Evolutionary conservation across 2,797 vertebrate species (phyloP), one percentile per base, ranked within the genome.

Genomic region (Cryptoblepharus egeriae): DNA sequence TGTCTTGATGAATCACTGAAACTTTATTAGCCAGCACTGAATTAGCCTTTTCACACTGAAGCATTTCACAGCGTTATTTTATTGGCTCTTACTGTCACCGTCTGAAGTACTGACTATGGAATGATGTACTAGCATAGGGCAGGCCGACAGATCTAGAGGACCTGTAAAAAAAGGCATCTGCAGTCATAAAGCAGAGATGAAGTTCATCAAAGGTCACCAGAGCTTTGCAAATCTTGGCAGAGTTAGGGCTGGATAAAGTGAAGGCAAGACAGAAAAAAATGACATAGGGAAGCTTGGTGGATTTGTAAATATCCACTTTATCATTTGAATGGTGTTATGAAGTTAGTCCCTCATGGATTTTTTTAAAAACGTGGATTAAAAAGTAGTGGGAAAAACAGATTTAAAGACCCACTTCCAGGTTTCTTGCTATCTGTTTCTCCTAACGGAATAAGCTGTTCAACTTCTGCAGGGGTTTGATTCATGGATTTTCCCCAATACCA

Each of bases 11-110:
- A 93, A 90, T 92, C 70, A 80, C 12, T 0, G 77, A 63, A 70
- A 87, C 64, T 94, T 95, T 93, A 94, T 90, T 90, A 93, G 92
- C 75, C 68, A 69, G 28, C 74, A 26, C 74, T 81, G 88, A 93
- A 88, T 90, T 92, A 90, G 90, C 89, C 45, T 92, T 39, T 72
- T 93, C 80, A 90, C 75, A 69, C 61, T 81, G 68, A 90, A 91
- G 92, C 93, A 92, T 93, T 93, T 93, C 89, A 90, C 28, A 77
- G 64, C 79, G 84, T 88, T 90, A 85, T 90, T 95, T 95, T 94
- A 94, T 90, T 90, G 86, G 77, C 88, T 90, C 32, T 92, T 90
- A 89, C 76, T 91, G 87, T 91, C 92, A 92, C 82, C 85, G 86
- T 87, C 87, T 92, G 92, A 95, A 90, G 92, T 89, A 87, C 89